Base-by-base conservation (phyloP, 1,140 invertebrate species). In the Stegodyphus dumicola region DNA sequence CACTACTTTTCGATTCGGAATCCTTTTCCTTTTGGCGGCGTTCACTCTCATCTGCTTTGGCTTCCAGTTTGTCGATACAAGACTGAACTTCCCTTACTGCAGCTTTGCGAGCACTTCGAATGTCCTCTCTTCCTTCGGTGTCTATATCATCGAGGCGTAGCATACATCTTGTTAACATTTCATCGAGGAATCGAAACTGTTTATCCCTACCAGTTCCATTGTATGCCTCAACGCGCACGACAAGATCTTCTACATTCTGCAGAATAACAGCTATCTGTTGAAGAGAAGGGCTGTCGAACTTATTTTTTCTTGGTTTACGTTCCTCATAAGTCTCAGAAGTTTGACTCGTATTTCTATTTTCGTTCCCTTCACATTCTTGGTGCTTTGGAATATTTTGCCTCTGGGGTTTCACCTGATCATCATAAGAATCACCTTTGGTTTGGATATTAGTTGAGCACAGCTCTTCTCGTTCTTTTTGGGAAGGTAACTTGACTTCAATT, bases 161-260 rank as follows among this genome's bases (percentile, higher is more conserved):
- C 83, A 98, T 92, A 89, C 96, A 95, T 66, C 97, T 93, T 2
- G 97, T 98, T 15, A 99, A 91, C 96, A 98, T 98, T 91, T 99
- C 97, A 90, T 98, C 97, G 66, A 98, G 90, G 90, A 94, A 97
- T 52, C 95, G 92, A 89, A 97, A 98, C 78, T 95, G 92, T 90
- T 97, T 98, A 88, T 97, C 95, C 87, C 93, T 93, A 88, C 93
- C 93, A 91, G 54, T 71, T 7, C 83, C 83, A 52, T 9, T 65
- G 51, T 85, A 85, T 6, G 33, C 53, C 7, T 85, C 83, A 5
- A 85, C 75, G 9, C 67, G 52, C 11, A 52, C 7, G 6, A 77
- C 33, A 0, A 85, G 69, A 9, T 85, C 83, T 10, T 85, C 83
- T 7, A 78, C 83, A 7, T 77, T 85, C 7, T 85, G 83, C 33